Evolutionary conservation across 1,140 invertebrate species (phyloP).

Genomic region (Mylabris phalerata): DNA sequence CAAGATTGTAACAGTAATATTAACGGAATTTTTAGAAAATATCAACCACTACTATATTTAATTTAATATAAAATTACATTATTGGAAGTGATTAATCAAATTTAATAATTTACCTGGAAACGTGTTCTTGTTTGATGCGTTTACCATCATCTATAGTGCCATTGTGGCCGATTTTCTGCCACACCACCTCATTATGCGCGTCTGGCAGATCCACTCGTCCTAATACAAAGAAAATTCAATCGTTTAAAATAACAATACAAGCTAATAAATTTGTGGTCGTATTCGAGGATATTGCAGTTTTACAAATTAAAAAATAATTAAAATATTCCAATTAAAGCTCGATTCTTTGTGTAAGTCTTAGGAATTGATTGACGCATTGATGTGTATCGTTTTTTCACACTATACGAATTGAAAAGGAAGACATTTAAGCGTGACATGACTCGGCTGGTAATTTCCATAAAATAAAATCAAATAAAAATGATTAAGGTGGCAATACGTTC

Average conservation of each 20-base stretch:
- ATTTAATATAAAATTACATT: background rate
- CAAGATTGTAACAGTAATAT: background rate
- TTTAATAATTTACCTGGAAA: slow-evolving; percentile 43
- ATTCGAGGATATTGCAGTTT: too few relatives aligned
- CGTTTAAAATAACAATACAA: background rate
- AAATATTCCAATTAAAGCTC: too few relatives aligned
- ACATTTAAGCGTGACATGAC: background rate
- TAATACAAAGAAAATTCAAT: slow-evolving; percentile 23
- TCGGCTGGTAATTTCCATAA: too few relatives aligned
- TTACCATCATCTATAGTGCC: slow-evolving; percentile 43
- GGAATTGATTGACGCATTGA: too few relatives aligned
- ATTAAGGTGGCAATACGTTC: too few relatives aligned
- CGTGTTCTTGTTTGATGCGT: slow-evolving; percentile 45
- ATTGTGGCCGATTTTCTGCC: slow-evolving; percentile 54
- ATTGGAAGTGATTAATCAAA: background rate
- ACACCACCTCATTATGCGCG: slow-evolving; percentile 57
- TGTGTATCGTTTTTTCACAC: too few relatives aligned
- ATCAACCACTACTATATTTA: background rate
- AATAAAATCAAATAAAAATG: too few relatives aligned
- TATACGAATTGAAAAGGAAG: background rate
- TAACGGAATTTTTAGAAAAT: background rate
- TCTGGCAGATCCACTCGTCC: slow-evolving; percentile 60
- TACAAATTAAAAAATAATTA: too few relatives aligned
- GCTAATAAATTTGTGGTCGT: too few relatives aligned
- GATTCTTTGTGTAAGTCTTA: too few relatives aligned